phyloP scores from a whole-genome alignment of 2,113 vertebrate genomes.

The Sebastes schlegelii region DNA sequence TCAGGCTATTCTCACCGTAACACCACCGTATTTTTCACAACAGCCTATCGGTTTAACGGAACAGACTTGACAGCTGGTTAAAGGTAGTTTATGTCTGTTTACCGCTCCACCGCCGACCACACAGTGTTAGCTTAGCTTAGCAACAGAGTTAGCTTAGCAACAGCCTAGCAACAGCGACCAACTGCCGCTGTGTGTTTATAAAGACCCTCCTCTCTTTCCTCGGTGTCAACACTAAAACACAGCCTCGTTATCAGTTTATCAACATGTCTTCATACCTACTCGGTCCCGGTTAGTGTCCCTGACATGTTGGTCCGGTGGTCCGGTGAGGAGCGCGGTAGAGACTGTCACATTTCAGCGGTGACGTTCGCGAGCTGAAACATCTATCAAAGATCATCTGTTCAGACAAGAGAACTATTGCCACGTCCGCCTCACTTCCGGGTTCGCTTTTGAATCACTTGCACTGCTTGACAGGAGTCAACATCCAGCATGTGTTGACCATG shows the following conservation, averaged over 20 bases:
- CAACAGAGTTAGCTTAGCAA: constrained; percentile 52
- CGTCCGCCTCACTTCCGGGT: background rate
- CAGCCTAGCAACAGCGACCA: constrained; percentile 25
- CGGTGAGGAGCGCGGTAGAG: background rate
- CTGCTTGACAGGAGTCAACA: background rate
- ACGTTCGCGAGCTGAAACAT: too few relatives aligned
- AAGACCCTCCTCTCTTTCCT: background rate
- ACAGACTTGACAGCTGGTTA: background rate
- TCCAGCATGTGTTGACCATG: background rate
- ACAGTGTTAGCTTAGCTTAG: constrained; percentile 52
- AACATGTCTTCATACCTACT: background rate
- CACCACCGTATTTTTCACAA: too few relatives aligned
- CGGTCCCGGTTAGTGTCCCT: background rate
- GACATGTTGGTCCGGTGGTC: background rate
- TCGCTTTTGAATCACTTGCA: background rate
- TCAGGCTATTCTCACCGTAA: background rate
- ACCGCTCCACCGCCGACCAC: background rate
- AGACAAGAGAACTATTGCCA: background rate
- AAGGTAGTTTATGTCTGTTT: background rate
- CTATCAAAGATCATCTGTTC: constrained; percentile 39
- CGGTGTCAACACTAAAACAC: background rate
- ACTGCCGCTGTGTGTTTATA: background rate
- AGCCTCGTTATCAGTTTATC: too few relatives aligned
- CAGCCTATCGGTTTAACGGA: fast-evolving
- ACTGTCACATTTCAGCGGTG: background rate